Evolutionary conservation across 2,888 invertebrate genomes (phyloP), one percentile per base, ranked within the genome.

Genomic region (Epiperipatus broadwayi): DNA sequence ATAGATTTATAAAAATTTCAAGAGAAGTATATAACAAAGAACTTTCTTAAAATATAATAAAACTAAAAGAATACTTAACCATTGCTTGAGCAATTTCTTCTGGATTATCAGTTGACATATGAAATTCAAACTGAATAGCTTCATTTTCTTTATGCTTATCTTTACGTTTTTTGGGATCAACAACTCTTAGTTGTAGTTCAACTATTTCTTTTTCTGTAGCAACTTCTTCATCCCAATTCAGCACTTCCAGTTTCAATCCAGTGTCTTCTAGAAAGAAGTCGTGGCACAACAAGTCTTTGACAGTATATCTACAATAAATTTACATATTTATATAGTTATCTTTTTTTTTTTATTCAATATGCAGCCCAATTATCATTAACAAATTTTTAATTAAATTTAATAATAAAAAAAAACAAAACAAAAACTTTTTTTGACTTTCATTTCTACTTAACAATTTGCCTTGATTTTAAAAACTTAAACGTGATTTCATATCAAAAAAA

Each of bases 71-170:
- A n/a, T n/a, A 5, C 14, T 46, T 55, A 54, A 72, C 74, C 91
- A 93, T 87, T 59, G 89, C 91, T 54, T 76, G 75, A 38, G 89
- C 84, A 27, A 95, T 80, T 53, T 87, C 84, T 53, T 91, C 85
- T 42, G 84, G 81, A 55, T 83, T 78, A 59, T 97, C 97, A 41
- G 69, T 70, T 48, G 74, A 74, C 51, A 89, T 74, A 60, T 93
- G 85, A 63, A 89, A 97, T 51, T 91, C 89, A 65, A 97, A 97
- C 63, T 95, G 93, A 49, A 97, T 91, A 8, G 95, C 95, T 61
- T 97, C 95, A 63, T 97, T 95, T 61, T 95, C 93, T 55, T 91
- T 89, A 62, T 95, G 91, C 48, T 91, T 87, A 56, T 87, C 87
- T 29, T 84, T 84, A 45, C 93, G 70, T 59, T 95, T 95, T 62